A percentile compares a stretch with the other conserved stretches of the same genome.
Conservation (phyloP, 2,888 invertebrate species). For the Eutolmus rufibarbis region DNA sequence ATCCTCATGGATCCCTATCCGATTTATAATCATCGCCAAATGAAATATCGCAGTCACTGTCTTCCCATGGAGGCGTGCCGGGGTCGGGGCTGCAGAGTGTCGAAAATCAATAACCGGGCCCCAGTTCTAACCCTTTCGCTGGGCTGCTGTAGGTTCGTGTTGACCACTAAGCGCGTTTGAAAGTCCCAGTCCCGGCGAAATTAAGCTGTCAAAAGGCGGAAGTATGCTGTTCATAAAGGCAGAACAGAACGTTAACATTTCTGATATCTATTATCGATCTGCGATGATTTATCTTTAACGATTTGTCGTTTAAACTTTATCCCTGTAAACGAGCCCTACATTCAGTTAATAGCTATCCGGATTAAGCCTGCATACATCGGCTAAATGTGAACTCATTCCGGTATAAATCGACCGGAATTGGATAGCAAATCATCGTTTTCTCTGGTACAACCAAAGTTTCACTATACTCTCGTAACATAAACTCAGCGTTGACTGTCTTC, state of each 20-base stretch:
- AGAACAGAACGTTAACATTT: neutral
- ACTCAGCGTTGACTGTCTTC: neutral
- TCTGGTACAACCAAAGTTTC: neutral
- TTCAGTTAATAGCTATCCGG: neutral
- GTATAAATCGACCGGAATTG: neutral
- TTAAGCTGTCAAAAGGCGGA: constrained; percentile 22
- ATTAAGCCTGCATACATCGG: neutral
- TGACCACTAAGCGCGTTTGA: neutral
- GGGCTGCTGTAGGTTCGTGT: neutral
- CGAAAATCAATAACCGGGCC: constrained; percentile 1
- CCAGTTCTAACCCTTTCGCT: neutral
- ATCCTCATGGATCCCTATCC: neutral
- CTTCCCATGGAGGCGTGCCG: neutral
- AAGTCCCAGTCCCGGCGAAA: neutral
- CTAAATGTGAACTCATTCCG: neutral
- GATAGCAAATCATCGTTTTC: neutral
- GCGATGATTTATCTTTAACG: constrained; percentile 4
- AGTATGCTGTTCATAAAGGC: constrained; percentile 9
- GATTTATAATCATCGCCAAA: constrained; percentile 15
- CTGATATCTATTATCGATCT: constrained; percentile 28
- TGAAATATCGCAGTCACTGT: neutral
- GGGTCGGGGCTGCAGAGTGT: neutral
- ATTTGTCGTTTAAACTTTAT: constrained; percentile 5
- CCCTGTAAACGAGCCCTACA: neutral
- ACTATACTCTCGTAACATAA: neutral